Conservation (phyloP, 2,113 vertebrate genomes). For the Nyctibius bracteatus region DNA sequence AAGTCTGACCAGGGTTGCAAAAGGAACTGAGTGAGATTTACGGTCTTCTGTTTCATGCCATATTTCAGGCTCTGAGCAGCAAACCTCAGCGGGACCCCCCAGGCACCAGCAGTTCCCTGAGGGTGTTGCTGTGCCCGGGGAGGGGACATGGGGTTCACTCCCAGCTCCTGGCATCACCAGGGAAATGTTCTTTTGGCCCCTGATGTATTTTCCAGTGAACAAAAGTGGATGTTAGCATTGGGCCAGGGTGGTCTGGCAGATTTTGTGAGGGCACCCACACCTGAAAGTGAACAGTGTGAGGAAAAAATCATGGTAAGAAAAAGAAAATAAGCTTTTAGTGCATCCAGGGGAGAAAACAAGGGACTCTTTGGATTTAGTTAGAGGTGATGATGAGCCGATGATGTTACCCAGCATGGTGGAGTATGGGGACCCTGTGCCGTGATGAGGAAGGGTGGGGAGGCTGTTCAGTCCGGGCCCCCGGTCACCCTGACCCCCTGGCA, state of each 20-base stretch:
- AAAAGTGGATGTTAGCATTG: neutral
- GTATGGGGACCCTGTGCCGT: neutral
- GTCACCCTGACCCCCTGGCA: neutral
- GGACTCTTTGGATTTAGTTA: neutral
- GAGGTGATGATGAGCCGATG: neutral
- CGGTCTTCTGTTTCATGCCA: neutral
- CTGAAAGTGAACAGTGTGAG: neutral
- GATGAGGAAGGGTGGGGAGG: neutral
- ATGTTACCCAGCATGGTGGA: neutral
- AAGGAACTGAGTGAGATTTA: neutral
- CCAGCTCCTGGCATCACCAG: neutral
- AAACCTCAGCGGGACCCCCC: neutral
- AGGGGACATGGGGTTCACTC: neutral
- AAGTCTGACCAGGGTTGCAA: neutral
- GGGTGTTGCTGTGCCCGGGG: neutral
- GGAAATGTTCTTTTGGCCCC: neutral
- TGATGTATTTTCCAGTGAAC: neutral
- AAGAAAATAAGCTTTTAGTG: neutral
- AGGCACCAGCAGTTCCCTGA: neutral
- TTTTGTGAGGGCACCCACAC: neutral
- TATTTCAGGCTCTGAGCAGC: neutral
- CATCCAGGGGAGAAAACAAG: neutral
- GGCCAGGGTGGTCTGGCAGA: neutral
- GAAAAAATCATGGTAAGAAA: neutral
- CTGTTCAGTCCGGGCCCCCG: too few relatives aligned